phyloP scores from a whole-genome alignment of 2,888 invertebrate species.

The Oithona nana region DNA sequence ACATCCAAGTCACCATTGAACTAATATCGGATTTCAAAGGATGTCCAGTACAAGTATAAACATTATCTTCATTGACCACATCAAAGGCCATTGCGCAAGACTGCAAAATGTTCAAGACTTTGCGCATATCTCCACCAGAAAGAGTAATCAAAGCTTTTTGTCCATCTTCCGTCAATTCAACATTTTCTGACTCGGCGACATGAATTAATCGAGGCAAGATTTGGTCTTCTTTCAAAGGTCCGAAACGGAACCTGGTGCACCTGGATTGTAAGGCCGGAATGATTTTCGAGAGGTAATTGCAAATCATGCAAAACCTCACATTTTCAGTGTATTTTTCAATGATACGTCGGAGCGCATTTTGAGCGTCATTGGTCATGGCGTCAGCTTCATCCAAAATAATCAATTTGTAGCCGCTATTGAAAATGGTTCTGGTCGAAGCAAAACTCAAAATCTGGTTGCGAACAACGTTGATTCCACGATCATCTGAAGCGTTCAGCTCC shows the following conservation, averaged over 20 bases:
- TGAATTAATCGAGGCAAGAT: slow-evolving; percentile 71
- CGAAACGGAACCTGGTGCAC: slow-evolving; percentile 89
- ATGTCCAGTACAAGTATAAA: slow-evolving; percentile 91
- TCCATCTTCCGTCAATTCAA: slow-evolving; percentile 67
- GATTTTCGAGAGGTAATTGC: slow-evolving; percentile 94
- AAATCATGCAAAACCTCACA: slow-evolving; percentile 93
- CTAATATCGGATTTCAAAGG: slow-evolving; percentile 75
- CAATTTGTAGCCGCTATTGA: slow-evolving; percentile 77
- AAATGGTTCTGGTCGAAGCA: slow-evolving; percentile 87
- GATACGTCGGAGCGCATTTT: slow-evolving; percentile 65
- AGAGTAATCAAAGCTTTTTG: slow-evolving; percentile 68
- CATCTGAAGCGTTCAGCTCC: slow-evolving; percentile 93
- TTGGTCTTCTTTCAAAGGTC: slow-evolving; percentile 62
- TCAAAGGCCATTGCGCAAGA: slow-evolving; percentile 85
- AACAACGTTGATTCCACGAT: slow-evolving; percentile 87
- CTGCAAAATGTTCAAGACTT: slow-evolving; percentile 86
- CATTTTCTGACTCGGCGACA: slow-evolving; percentile 42
- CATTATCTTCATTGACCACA: slow-evolving; percentile 62
- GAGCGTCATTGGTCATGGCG: slow-evolving; percentile 98
- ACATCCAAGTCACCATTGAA: slow-evolving; percentile 64
- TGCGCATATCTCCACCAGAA: slow-evolving; percentile 93
- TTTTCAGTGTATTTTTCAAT: slow-evolving; percentile 99
- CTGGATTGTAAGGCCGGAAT: slow-evolving; percentile 96
- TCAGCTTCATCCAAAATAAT: slow-evolving; percentile 97
- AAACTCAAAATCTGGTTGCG: slow-evolving; percentile 81